phyloP scores from a whole-genome alignment of 2,113 vertebrate species.

The Procavia capensis region DNA sequence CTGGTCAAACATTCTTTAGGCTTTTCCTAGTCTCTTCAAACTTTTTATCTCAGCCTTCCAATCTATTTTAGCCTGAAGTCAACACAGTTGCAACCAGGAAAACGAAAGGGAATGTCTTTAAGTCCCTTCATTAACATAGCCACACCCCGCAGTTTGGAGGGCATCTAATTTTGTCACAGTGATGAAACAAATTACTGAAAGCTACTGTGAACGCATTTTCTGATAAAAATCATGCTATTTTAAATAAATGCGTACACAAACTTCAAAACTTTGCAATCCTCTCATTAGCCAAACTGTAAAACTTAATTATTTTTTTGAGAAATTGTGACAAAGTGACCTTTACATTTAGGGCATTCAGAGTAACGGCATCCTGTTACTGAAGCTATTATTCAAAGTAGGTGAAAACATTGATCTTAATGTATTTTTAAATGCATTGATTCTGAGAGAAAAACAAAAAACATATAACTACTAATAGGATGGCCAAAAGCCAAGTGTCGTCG shows the following conservation, averaged over 20 bases:
- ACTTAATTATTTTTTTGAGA: neutral
- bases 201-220: neutral
- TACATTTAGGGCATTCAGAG: neutral
- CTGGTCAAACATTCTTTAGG: neutral
- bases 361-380: neutral
- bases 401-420: conserved; percentile 9
- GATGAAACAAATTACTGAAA: neutral
- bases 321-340: neutral
- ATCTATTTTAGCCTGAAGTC: neutral
- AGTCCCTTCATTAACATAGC: neutral
- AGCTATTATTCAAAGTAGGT: neutral
- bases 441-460: neutral
- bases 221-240: neutral
- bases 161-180: neutral
- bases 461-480: neutral
- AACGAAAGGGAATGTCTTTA: neutral
- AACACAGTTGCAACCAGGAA: neutral
- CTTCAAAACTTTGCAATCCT: neutral
- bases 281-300: neutral
- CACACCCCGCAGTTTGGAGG: neutral
- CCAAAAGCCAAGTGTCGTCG: no score
- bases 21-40: neutral
- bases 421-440: conserved; percentile 52
- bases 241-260: neutral
- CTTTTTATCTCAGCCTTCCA: neutral